These are phyloP conservation scores for Hippocampus comes DNA, from an alignment of 2,113 vertebrate species.

Conservation along the genomic window DNA sequence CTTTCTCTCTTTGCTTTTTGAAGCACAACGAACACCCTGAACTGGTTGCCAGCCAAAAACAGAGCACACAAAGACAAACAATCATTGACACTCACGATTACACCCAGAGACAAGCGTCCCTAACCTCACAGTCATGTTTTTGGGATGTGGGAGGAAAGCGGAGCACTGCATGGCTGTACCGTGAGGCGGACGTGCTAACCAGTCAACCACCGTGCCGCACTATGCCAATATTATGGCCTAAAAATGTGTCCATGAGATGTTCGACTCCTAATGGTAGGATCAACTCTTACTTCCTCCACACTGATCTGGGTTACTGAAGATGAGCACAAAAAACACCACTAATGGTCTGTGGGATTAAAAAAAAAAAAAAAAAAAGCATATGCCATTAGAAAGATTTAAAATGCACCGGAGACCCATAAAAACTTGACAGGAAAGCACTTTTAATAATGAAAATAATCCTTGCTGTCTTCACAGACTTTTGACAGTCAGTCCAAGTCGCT, in stretches of 20 bases:
- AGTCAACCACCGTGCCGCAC: background rate
- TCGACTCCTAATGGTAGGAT: background rate
- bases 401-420: background rate
- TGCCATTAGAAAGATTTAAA: conserved; percentile 7
- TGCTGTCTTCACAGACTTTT: background rate
- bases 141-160: no score
- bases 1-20: no score
- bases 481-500: background rate
- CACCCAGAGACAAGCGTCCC: no score
- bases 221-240: background rate
- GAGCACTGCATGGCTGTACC: no score
- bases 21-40: no score
- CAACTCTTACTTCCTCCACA: background rate
- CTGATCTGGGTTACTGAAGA: background rate
- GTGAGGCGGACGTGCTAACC: no score
- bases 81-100: no score
- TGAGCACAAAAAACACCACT: background rate
- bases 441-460: conserved; percentile 9
- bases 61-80: no score
- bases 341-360: background rate
- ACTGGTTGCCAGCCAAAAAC: no score
- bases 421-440: background rate
- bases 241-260: background rate
- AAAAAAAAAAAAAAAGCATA: background rate
- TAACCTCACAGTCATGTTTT: no score